Conservation (phyloP, 2,888 invertebrate genomes). For the Brenthis hecate region DNA sequence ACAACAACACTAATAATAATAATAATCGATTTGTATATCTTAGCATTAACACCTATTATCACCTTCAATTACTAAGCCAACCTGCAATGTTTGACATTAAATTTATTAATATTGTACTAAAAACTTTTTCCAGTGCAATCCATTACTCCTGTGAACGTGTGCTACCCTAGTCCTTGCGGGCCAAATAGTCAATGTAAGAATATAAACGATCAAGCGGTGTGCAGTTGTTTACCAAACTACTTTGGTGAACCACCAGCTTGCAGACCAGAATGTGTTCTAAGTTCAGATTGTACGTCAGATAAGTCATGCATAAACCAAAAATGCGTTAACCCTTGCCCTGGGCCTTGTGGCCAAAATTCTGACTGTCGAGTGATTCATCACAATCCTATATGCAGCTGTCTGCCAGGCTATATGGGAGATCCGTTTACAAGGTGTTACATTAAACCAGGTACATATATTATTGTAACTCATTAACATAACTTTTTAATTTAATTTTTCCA, state of each 20-base stretch:
- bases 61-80: too few relatives aligned
- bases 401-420: conserved; percentile 83
- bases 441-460: conserved; percentile 66
- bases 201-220: conserved; percentile 83
- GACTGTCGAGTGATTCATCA: conserved; percentile 88
- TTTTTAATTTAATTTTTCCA: conserved; percentile 20
- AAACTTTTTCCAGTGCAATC: conserved; percentile 63
- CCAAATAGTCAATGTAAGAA: conserved; percentile 84
- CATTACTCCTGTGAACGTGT: conserved; percentile 70
- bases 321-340: conserved; percentile 87
- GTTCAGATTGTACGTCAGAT: conserved; percentile 84
- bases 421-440: conserved; percentile 86
- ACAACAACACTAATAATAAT: neutral
- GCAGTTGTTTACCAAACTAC: conserved; percentile 86
- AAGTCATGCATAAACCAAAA: conserved; percentile 86
- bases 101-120: too few relatives aligned
- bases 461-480: conserved; percentile 13
- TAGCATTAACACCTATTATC: too few relatives aligned
- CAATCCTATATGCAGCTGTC: conserved; percentile 87
- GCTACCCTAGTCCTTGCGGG: conserved; percentile 84
- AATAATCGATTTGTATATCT: conserved; percentile 23
- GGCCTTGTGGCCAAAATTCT: conserved; percentile 87
- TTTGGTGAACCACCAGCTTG: conserved; percentile 87
- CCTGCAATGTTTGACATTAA: too few relatives aligned
- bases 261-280: conserved; percentile 86